Evolutionary conservation across 23 tunicate species (phyloP), one percentile per base, ranked within the genome.

Genomic region (Styela plicata): DNA sequence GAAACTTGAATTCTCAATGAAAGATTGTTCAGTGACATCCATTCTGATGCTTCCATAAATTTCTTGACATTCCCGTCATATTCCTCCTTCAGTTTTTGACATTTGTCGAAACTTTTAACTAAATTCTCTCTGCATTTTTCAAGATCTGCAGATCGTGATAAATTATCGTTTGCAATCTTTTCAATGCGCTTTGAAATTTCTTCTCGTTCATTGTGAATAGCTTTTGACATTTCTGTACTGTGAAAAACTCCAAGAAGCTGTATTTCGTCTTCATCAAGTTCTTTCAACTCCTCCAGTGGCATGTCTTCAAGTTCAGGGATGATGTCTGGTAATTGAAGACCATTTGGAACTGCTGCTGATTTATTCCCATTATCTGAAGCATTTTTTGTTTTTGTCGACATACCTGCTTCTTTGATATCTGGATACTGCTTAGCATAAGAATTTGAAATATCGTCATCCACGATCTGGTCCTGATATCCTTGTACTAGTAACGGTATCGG

Each of bases 1-100:
- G 66, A 76, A 17, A 76, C 81, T 76, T 36, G 64, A n/a, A 76
- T 25, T 52, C 63, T 76, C 13, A 76, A 26, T 23, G 81, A 76
- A 0, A 76, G 21, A 53, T 76, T 76, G 17, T 36, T 36, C 26
- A 76, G 30, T 13, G 81, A 33, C 66, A 76, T 44, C 81, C 81
- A 76, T 29, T 76, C 81, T 27, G 81, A 33, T 19, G 53, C 64
- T 27, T 76, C 81, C 52, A 26, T 1, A 76, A 44, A 53, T 29
- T 44, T 53, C n/a, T 25, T 33, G 29, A 76, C 37, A 2, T 76
- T 76, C n/a, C 37, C 24, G 0, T 76, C 66, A 52, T 53, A 76
- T 76, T 76, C 66, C 26, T 36, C 64, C 44, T 76, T 76, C 81
- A 76, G 22, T 53, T 52, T 23, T 52, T 53, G 65, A 2, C 81